phyloP scores from a whole-genome alignment of 2,113 vertebrate species.

The Malurus elegans region DNA sequence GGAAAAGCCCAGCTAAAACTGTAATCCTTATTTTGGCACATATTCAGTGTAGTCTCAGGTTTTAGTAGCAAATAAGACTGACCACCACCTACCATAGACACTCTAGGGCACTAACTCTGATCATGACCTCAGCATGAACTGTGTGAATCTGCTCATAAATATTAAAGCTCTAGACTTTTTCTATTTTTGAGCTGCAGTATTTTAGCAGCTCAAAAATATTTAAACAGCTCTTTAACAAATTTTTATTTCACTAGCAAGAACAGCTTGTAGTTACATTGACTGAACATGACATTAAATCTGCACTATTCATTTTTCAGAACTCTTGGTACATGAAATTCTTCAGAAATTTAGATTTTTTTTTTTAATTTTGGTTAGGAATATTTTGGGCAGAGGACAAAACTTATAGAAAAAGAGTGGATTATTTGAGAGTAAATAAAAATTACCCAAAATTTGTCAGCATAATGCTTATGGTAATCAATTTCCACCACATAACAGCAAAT shows the following conservation, averaged over 20 bases:
- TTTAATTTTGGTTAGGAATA: neutral
- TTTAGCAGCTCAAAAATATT: neutral
- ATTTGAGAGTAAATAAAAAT: neutral
- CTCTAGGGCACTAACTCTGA: neutral
- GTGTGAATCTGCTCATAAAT: neutral
- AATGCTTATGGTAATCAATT: neutral
- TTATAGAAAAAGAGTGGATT: neutral
- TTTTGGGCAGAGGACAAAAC: neutral
- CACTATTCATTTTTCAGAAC: neutral
- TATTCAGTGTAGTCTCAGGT: neutral
- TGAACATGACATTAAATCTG: neutral
- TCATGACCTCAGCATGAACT: neutral
- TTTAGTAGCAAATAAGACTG: neutral
- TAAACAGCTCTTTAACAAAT: neutral
- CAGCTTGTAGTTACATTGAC: neutral
- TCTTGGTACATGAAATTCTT: neutral
- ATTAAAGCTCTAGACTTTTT: neutral
- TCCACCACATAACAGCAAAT: accelerated
- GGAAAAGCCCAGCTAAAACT: neutral
- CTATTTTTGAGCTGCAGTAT: neutral
- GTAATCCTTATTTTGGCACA: neutral
- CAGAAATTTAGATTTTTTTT: neutral
- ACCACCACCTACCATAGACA: neutral
- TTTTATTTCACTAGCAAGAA: neutral
- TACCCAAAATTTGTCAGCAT: neutral